These are phyloP conservation scores for Leptosomus discolor DNA, from an alignment of 2,113 vertebrate genomes.

Conservation along the genomic window DNA sequence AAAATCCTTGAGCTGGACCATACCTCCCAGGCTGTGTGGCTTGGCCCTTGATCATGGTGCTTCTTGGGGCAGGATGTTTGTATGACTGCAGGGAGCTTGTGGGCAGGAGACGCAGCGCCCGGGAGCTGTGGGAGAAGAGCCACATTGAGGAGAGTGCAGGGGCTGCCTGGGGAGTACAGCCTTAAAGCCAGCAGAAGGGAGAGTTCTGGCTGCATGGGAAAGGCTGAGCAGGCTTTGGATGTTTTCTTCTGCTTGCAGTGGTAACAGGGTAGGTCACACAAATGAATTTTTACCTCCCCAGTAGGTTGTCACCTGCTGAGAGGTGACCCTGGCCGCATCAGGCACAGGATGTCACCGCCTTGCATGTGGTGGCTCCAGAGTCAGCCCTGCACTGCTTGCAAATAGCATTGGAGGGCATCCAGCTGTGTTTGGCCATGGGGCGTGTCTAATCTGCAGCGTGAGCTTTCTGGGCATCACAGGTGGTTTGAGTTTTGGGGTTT, in stretches of 20 bases:
- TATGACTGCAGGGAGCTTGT: background rate
- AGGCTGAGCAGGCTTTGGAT: background rate
- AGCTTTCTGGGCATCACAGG: background rate
- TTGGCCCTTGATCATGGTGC: rapidly evolving
- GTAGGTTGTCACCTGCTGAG: background rate
- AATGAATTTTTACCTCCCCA: background rate
- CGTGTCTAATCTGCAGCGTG: background rate
- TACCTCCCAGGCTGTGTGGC: background rate
- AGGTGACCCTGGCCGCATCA: rapidly evolving
- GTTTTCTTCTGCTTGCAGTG: background rate
- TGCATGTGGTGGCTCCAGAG: rapidly evolving
- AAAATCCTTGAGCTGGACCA: background rate
- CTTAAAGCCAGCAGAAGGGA: background rate
- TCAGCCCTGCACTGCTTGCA: background rate
- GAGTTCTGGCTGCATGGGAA: background rate
- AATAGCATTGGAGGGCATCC: no score
- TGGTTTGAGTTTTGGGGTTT: background rate
- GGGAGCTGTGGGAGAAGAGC: no score
- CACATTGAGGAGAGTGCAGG: no score
- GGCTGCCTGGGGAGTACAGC: background rate
- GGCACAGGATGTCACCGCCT: background rate
- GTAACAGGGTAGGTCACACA: background rate
- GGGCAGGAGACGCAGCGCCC: background rate
- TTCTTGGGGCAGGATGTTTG: background rate
- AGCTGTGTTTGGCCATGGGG: rapidly evolving